Evolutionary conservation across 2,113 vertebrate species (phyloP), one percentile per base, ranked within the genome.

Genomic region (Onychostoma macrolepis): DNA sequence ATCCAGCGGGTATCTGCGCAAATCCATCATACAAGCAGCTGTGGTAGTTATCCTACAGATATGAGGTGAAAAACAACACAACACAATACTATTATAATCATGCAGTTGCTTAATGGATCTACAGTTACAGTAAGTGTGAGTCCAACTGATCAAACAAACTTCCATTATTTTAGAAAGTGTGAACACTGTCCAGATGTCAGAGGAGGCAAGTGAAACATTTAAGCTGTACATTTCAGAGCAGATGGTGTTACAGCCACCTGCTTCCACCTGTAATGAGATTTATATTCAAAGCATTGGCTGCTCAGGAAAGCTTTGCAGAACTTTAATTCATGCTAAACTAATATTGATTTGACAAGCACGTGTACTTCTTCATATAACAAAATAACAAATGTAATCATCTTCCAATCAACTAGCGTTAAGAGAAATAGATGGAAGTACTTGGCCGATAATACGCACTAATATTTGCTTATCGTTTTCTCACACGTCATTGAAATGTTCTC

Each of bases 11-110:
- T 98, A 98, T 93, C 97, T 94, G 81, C 96, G 95, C 89, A 98
- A 95, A 92, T 98, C 97, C 97, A 99, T 98, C 97, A 98, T 98
- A 88, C 97, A 98, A n/a, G 97, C 97, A 80, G 97, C 97, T 53
- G 97, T 98, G 24, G 97, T 98, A 71, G 97, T 99, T 92, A 99
- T 97, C 92, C 97, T 99, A 86, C 30, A 61, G 67, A 85, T 76
- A 79, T n/a, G 53, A 78, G 76, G 36, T 9, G 4, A 50, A 85
- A 82, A 17, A 43, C 41, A 83, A 87, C 26, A 76, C 69, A 67
- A 83, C 30, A 78, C 19, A 21, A 83, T 15, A 11, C 24, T 53
- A 76, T 58, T 63, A 53, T 41, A 56, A 53, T 78, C 15, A 50
- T 6, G 28, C 48, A 78, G n/a, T 53, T 78, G 38, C n/a, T 48